Percentiles rank a stretch among this genome's conserved stretches.
phyloP scores from a whole-genome alignment of 1,140 invertebrate species.

The Pemphigus obesinymphae region DNA sequence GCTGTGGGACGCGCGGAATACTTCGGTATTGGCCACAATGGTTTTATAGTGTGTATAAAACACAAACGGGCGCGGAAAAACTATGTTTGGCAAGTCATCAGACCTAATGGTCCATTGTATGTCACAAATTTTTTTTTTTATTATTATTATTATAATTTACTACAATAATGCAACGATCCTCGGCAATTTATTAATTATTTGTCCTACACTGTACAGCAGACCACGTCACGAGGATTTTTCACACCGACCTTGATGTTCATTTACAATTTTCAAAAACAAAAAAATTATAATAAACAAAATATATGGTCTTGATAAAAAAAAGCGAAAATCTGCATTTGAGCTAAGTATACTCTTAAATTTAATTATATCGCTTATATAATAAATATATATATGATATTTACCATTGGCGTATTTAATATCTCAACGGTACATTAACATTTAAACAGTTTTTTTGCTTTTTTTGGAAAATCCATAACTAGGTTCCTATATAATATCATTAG shows the following conservation, averaged over 20 bases:
- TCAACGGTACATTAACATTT: too few species aligned
- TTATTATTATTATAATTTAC: too few species aligned
- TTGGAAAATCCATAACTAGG: too few species aligned
- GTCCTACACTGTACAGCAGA: background rate
- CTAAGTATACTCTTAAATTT: too few species aligned
- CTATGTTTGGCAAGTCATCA: constrained; percentile 33
- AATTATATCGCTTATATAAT: too few species aligned
- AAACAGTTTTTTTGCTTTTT: too few species aligned
- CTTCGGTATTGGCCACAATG: constrained; percentile 10
- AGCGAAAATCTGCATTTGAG: too few species aligned
- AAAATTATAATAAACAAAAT: too few species aligned
- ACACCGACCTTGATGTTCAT: background rate
- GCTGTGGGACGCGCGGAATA: constrained; percentile 15
- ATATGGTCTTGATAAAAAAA: too few species aligned
- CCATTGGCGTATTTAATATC: too few species aligned
- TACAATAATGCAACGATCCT: background rate
- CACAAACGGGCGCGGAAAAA: background rate
- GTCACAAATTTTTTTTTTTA: background rate
- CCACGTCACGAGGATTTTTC: background rate
- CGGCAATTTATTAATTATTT: constrained; percentile 2
- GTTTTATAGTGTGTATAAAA: background rate
- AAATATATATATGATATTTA: too few species aligned
- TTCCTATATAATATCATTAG: too few species aligned
- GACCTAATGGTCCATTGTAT: constrained; percentile 34
- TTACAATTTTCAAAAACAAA: background rate